Evolutionary conservation across 2,797 vertebrate species (phyloP).

Genomic region (Hozukius guyotensis): DNA sequence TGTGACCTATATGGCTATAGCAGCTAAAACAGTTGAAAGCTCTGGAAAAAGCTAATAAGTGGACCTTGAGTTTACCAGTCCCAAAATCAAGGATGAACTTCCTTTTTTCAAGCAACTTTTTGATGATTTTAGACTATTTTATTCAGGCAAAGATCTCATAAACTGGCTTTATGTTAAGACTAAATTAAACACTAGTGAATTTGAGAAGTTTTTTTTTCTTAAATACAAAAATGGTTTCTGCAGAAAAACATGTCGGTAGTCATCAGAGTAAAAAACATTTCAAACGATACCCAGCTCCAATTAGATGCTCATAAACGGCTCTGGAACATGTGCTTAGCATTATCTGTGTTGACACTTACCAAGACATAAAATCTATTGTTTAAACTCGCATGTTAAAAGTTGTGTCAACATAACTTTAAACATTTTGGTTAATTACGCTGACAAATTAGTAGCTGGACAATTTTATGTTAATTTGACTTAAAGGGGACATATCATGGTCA

Average conservation of each 20-base stretch:
- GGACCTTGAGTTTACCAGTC: neutral
- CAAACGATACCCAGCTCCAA: neutral
- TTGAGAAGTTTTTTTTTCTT: neutral
- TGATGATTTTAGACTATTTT: neutral
- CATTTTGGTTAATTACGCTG: neutral
- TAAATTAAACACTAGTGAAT: neutral
- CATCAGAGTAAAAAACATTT: neutral
- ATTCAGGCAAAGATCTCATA: neutral
- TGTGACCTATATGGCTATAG: neutral
- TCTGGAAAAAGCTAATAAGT: neutral
- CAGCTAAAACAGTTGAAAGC: neutral
- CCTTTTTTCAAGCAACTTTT: neutral
- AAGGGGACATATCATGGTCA: too few relatives aligned
- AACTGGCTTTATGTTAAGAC: neutral
- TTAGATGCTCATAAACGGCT: neutral
- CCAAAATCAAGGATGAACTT: neutral
- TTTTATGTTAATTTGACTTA: neutral
- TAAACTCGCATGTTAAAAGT: neutral
- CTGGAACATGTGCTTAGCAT: neutral
- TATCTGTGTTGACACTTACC: neutral
- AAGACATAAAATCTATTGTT: neutral
- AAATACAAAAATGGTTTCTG: neutral
- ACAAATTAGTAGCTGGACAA: neutral
- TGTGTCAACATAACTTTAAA: neutral
- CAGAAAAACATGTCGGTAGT: neutral